Conservation (phyloP, 2,797 vertebrate species). For the Antennarius maculatus region DNA sequence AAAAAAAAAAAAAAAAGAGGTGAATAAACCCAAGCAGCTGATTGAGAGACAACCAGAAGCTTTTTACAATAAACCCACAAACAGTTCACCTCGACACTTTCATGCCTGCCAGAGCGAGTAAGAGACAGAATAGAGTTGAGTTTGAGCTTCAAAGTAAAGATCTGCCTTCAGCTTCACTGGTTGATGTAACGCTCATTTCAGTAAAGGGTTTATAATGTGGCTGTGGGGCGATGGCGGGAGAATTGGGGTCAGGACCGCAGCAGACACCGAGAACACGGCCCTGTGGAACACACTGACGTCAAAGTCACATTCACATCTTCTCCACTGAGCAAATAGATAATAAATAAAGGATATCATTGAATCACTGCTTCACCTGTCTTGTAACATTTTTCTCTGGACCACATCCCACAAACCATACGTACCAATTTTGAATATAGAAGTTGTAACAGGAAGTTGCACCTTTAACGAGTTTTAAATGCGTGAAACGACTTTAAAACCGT, state of each 20-base stretch:
- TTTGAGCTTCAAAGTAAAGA: constrained; percentile 65
- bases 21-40: no score
- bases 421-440: no score
- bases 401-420: neutral
- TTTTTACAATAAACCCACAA: no score
- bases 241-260: constrained; percentile 60
- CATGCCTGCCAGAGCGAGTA: constrained; percentile 10
- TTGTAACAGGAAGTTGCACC: no score
- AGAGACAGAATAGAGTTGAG: constrained; percentile 37
- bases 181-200: constrained; percentile 57
- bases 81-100: no score
- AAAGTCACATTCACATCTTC: neutral
- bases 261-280: constrained; percentile 38
- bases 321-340: constrained; percentile 3
- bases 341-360: neutral
- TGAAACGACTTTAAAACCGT: neutral
- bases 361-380: neutral
- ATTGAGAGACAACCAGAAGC: no score
- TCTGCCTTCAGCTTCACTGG: constrained; percentile 40
- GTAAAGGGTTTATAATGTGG: constrained; percentile 53
- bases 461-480: neutral
- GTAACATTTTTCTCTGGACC: neutral
- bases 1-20: no score
- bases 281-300: neutral
- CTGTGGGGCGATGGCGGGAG: constrained; percentile 50